These are phyloP conservation scores for Varecia variegata DNA, from an alignment of 2,797 vertebrate genomes.

Conservation along the genomic window DNA sequence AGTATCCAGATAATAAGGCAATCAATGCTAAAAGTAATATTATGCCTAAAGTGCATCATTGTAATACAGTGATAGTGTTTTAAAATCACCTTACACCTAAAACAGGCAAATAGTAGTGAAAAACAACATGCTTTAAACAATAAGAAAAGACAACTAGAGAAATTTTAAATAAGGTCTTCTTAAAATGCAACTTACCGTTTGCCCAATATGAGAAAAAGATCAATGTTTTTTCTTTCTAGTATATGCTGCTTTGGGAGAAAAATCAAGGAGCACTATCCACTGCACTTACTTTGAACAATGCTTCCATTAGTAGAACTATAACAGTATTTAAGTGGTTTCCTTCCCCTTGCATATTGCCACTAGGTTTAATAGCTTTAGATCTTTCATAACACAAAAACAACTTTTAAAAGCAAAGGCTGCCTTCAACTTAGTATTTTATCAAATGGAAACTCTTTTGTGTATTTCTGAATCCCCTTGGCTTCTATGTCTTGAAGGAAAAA, in stretches of 20 bases:
- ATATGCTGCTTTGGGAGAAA: slow-evolving; percentile 61
- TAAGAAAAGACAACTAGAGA: slow-evolving; percentile 56
- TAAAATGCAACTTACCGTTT: slow-evolving; percentile 58
- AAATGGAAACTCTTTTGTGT: slow-evolving; percentile 40
- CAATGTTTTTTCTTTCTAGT: slow-evolving; percentile 60
- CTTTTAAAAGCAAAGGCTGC: slow-evolving; percentile 57
- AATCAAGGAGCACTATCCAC: neutral
- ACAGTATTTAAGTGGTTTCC: slow-evolving; percentile 62
- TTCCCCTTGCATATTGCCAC: slow-evolving; percentile 46
- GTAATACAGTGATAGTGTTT: neutral
- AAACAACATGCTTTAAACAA: neutral
- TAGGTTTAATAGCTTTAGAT: slow-evolving; percentile 54
- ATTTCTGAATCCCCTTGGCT: slow-evolving; percentile 6
- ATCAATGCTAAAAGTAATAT: neutral
- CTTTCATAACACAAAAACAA: slow-evolving; percentile 60
- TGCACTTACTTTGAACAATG: slow-evolving; percentile 73
- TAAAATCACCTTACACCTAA: neutral
- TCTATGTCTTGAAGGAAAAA: neutral
- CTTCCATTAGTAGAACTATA: slow-evolving; percentile 76
- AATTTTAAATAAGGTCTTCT: slow-evolving; percentile 49
- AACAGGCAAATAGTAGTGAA: neutral
- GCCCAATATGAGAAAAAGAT: slow-evolving; percentile 42
- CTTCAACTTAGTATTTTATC: slow-evolving; percentile 69
- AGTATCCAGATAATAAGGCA: neutral
- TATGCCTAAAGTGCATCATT: neutral